These are phyloP conservation scores for Papilio polyxenes DNA, from an alignment of 1,140 invertebrate species.

Conservation along the genomic window DNA sequence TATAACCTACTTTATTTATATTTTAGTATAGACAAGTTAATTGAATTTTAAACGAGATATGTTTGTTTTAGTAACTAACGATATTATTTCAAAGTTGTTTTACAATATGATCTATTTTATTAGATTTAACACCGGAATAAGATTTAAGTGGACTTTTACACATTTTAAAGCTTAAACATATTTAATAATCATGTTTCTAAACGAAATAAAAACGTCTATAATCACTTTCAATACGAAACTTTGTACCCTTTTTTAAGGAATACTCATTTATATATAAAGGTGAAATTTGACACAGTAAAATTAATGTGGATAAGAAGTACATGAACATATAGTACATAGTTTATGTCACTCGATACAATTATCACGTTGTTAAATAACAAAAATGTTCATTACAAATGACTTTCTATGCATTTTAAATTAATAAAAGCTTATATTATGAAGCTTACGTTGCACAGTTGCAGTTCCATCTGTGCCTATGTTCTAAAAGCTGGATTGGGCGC, in stretches of 20 bases:
- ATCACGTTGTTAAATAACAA: background rate
- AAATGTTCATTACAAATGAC: too few species aligned
- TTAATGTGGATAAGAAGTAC: too few species aligned
- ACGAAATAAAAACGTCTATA: too few species aligned
- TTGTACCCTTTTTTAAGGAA: too few species aligned
- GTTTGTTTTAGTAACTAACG: background rate
- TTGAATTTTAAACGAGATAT: background rate
- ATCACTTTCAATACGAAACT: too few species aligned
- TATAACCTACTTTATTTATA: background rate
- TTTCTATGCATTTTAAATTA: background rate
- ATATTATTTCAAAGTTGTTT: background rate
- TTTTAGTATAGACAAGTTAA: background rate
- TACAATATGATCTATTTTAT: background rate
- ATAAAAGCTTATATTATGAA: background rate
- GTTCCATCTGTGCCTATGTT: slow-evolving; percentile 1
- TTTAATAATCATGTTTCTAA: too few species aligned
- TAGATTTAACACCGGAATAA: background rate
- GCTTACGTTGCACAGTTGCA: background rate
- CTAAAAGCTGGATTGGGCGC: slow-evolving; percentile 11
- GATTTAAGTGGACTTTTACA: too few species aligned
- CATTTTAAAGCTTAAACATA: too few species aligned
- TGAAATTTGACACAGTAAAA: too few species aligned
- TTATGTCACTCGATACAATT: background rate
- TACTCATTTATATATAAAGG: too few species aligned
- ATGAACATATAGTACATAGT: too few species aligned